A percentile compares a stretch with the other conserved stretches of the same genome.
These are phyloP conservation scores for Egretta garzetta DNA, from an alignment of 2,113 vertebrate species.

Conservation along the genomic window DNA sequence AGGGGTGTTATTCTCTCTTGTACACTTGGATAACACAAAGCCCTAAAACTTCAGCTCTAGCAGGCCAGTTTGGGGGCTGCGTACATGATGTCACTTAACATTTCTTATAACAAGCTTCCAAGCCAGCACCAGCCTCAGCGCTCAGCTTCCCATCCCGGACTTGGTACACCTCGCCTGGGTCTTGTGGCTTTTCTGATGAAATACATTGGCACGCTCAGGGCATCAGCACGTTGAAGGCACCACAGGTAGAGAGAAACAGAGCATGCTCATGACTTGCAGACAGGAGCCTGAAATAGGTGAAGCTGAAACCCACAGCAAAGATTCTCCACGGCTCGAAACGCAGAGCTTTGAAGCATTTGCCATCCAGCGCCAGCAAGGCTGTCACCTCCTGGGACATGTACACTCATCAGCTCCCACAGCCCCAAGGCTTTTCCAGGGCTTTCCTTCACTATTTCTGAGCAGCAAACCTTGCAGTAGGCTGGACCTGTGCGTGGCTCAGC, in stretches of 20 bases:
- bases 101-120: not conserved
- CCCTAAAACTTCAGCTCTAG: not conserved
- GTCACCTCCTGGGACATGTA: not conserved
- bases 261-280: not conserved
- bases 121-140: not conserved
- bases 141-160: not conserved
- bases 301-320: not conserved
- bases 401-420: rapidly evolving
- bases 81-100: not conserved
- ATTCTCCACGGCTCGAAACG: not conserved
- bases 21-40: not conserved
- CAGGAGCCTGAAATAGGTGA: not conserved
- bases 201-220: not conserved
- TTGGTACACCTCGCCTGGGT: rapidly evolving
- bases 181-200: not conserved
- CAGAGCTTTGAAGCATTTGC: not conserved
- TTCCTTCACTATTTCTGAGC: not conserved
- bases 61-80: not conserved
- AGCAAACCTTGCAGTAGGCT: not conserved
- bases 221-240: not conserved
- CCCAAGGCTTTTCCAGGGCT: not conserved
- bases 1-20: not conserved
- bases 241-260: not conserved
- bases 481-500: rapidly evolving
- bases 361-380: not conserved